These are phyloP conservation scores for Echinometra lucunter DNA, from an alignment of 53 echinoderm and acorn worm species.

Conservation along the genomic window DNA sequence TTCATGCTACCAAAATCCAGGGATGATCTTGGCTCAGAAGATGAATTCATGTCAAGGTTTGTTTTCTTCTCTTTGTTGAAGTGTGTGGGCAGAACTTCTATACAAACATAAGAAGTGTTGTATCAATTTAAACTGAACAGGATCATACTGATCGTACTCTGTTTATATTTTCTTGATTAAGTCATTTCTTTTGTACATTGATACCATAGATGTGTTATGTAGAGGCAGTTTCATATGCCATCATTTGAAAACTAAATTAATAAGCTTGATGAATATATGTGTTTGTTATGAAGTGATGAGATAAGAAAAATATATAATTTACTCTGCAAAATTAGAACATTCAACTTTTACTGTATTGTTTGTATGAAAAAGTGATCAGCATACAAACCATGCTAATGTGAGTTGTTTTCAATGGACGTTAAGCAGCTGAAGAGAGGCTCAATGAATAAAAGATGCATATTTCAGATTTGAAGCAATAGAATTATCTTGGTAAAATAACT, in stretches of 20 bases:
- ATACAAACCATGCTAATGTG: not conserved
- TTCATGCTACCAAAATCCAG: not conserved
- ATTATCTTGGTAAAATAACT: not conserved
- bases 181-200: too few relatives aligned
- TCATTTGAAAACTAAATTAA: too few relatives aligned
- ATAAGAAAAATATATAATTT: too few relatives aligned
- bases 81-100: too few relatives aligned
- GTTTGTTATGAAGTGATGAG: too few relatives aligned
- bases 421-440: not conserved
- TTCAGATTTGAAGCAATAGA: not conserved
- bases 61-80: not conserved
- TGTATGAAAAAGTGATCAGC: not conserved
- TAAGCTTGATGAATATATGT: too few relatives aligned
- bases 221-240: too few relatives aligned
- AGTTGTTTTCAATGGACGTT: not conserved
- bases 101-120: not conserved
- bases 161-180: too few relatives aligned
- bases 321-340: too few relatives aligned
- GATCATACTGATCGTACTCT: too few relatives aligned
- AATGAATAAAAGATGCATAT: not conserved
- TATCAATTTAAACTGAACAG: too few relatives aligned
- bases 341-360: not conserved
- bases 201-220: too few relatives aligned
- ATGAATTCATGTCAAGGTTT: constrained; percentile 67
- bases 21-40: constrained; percentile 32